Percentiles rank a stretch among this genome's conserved stretches.
Conservation (phyloP, 1,140 invertebrate species). For the Wiebesia pumilae region DNA sequence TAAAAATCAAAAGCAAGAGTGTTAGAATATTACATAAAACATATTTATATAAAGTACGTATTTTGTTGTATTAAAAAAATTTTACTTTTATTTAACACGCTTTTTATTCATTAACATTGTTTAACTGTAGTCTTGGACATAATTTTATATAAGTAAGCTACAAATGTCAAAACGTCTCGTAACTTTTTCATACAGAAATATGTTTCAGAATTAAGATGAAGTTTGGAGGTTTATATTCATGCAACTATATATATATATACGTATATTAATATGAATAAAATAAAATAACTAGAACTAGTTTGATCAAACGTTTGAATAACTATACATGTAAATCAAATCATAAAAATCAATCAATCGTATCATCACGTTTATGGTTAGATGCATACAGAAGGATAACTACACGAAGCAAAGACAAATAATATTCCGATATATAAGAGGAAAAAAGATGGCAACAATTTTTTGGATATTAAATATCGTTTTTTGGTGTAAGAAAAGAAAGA, state of each 20-base stretch:
- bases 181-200: not conserved
- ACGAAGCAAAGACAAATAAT: slow-evolving; percentile 30
- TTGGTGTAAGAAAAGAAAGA: too few species aligned
- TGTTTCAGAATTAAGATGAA: too few species aligned
- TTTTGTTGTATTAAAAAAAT: too few species aligned
- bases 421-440: slow-evolving; percentile 5
- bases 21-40: too few species aligned
- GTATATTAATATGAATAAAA: slow-evolving; percentile 30
- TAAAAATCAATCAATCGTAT: slow-evolving; percentile 38
- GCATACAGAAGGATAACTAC: slow-evolving; percentile 39
- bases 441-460: slow-evolving; percentile 26
- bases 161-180: too few species aligned
- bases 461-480: slow-evolving; percentile 23
- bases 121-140: not conserved
- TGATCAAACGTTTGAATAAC: slow-evolving; percentile 10
- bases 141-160: too few species aligned
- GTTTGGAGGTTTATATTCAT: too few species aligned
- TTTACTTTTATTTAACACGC: too few species aligned
- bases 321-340: slow-evolving; percentile 10
- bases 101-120: too few species aligned
- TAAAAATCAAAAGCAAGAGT: not conserved
- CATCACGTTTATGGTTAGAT: slow-evolving; percentile 38
- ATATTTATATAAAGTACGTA: too few species aligned
- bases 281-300: slow-evolving; percentile 31
- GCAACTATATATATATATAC: slow-evolving; percentile 46